Evolutionary conservation across 2,113 vertebrate species (phyloP), one percentile per base, ranked within the genome.

Genomic region (Pavo muticus): DNA sequence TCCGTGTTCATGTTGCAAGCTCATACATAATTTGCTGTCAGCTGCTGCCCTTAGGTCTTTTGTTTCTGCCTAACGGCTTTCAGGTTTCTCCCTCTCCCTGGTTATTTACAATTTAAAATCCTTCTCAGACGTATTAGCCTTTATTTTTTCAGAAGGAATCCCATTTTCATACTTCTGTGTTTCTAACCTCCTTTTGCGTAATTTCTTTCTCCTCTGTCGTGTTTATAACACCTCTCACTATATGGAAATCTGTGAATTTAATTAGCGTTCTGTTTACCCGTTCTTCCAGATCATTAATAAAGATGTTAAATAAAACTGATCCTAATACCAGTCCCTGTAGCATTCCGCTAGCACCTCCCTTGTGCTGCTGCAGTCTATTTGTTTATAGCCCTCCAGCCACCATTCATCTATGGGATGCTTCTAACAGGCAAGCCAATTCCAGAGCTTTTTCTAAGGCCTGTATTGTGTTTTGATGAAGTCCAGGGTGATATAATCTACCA

Each of bases 161-260:
- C 78, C 8, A 20, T 93, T 97, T 96, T 92, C 91, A 94, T 95
- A 88, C 90, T 87, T 87, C 72, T 88, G 87, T 96, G 86, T 96
- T 97, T 97, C 92, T 97, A 97, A 97, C 88, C 79, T 95, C 82
- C 54, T 95, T 95, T 83, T 83, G 78, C 85, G 71, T 92, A 63
- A 94, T 97, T 97, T 96, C 93, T 97, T 91, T 96, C 72, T 83
- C 79, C 70, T 93, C 89, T 92, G 89, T 95, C 92, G 25, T 97
- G 95, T 96, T 97, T 97, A 91, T 95, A 97, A 97, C 97, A 96
- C 96, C 92, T 97, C 95, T 93, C 60, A 52, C 95, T 91, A 60
- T 91, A 96, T 32, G 83, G 91, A 96, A 97, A 95, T 97, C 92
- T 97, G 87, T 96, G 97, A 97, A 97, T 97, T 96, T 98, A 97